phyloP scores from a whole-genome alignment of 2,797 vertebrate genomes.

The Diceros bicornis region DNA sequence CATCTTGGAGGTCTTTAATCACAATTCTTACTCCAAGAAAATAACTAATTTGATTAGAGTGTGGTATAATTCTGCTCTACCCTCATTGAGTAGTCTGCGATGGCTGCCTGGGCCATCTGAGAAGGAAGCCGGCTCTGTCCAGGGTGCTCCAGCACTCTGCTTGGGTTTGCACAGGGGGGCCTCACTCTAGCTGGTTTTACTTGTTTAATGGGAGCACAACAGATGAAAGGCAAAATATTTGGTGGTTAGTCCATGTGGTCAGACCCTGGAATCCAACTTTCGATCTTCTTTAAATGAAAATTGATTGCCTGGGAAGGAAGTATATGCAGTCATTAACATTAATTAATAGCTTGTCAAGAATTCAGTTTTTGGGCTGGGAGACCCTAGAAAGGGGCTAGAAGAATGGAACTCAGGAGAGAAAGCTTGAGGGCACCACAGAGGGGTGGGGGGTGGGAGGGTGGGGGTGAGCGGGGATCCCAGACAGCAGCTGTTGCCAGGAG shows the following conservation, averaged over 20 bases:
- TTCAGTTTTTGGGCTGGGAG: not conserved
- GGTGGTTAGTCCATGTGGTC: not conserved
- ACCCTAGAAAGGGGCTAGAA: not conserved
- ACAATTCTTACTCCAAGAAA: no score
- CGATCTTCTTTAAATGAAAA: not conserved
- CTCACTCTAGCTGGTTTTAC: not conserved
- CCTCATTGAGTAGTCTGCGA: fast-evolving
- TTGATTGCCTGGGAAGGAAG: not conserved
- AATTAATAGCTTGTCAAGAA: not conserved
- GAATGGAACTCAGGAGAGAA: no score
- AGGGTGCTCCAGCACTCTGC: fast-evolving
- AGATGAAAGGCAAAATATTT: not conserved
- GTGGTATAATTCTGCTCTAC: fast-evolving
- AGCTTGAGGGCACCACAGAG: fast-evolving
- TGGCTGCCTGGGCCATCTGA: not conserved
- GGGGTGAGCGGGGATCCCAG: not conserved
- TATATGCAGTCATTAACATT: not conserved
- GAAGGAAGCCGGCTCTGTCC: not conserved
- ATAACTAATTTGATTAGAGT: no score
- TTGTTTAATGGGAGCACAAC: not conserved
- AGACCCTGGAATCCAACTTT: not conserved
- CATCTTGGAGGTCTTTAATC: not conserved
- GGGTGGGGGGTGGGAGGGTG: fast-evolving
- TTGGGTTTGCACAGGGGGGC: fast-evolving
- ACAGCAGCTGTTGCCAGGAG: fast-evolving